A percentile compares a stretch with the other conserved stretches of the same genome.
These are phyloP conservation scores for Craniophora ligustri DNA, from an alignment of 2,888 invertebrate genomes.

Conservation along the genomic window DNA sequence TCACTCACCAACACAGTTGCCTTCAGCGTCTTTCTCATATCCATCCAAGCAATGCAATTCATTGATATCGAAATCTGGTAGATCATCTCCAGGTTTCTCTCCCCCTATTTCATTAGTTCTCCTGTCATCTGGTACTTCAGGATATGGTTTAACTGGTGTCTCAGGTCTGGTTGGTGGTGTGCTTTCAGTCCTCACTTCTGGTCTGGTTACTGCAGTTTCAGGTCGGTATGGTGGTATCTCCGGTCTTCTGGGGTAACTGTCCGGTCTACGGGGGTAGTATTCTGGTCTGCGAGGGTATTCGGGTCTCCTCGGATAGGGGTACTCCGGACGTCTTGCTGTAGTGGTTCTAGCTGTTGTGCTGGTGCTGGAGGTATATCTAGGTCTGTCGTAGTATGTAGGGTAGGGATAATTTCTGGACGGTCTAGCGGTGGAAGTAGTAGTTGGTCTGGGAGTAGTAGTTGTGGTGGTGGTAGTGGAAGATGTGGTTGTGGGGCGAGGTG, in stretches of 20 bases:
- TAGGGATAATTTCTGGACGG: slow-evolving; percentile 47
- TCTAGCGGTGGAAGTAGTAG: slow-evolving; percentile 40
- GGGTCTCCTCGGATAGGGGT: slow-evolving; percentile 45
- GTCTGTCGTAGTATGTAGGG: slow-evolving; percentile 19
- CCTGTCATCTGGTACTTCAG: slow-evolving; percentile 39
- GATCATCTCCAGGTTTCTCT: slow-evolving; percentile 28
- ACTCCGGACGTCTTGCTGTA: slow-evolving; percentile 37
- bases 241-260: slow-evolving; percentile 40
- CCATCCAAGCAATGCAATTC: slow-evolving; percentile 84
- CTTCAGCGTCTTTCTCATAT: slow-evolving; percentile 84
- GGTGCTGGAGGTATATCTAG: slow-evolving; percentile 4
- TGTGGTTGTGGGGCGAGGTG: slow-evolving; percentile 14
- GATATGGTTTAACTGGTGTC: slow-evolving; percentile 16
- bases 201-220: slow-evolving; percentile 17
- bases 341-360: slow-evolving; percentile 40
- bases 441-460: slow-evolving; percentile 45
- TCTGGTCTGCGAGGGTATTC: slow-evolving; percentile 42
- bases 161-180: slow-evolving; percentile 17
- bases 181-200: slow-evolving; percentile 19
- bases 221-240: slow-evolving; percentile 32
- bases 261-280: slow-evolving; percentile 40
- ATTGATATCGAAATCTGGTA: slow-evolving; percentile 64
- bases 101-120: slow-evolving; percentile 56
- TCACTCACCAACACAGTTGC: slow-evolving; percentile 88
- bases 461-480: slow-evolving; percentile 53